phyloP scores from a whole-genome alignment of 1,140 invertebrate genomes.

The Brachionus calyciflorus region DNA sequence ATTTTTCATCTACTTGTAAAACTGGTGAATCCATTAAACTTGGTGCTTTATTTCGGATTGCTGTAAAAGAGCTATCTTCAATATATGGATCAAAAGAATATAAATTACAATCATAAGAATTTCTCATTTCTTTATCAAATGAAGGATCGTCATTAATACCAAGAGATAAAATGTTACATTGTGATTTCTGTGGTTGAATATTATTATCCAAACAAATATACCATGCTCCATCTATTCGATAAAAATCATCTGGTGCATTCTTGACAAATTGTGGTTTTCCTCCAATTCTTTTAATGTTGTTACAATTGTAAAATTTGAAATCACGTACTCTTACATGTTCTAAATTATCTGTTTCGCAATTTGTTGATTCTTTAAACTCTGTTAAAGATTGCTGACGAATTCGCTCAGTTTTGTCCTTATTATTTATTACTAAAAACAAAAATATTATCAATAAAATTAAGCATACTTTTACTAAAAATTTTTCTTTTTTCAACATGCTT shows the following conservation, averaged over 20 bases:
- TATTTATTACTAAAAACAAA: too few species aligned
- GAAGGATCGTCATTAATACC: neutral
- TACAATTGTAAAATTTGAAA: neutral
- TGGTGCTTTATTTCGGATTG: neutral
- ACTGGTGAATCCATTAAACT: neutral
- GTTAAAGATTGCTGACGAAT: too few species aligned
- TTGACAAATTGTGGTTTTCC: neutral
- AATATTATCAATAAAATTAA: too few species aligned
- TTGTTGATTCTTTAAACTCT: too few species aligned
- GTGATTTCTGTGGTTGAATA: neutral
- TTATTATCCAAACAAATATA: neutral
- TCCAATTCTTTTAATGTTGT: neutral
- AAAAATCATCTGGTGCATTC: neutral
- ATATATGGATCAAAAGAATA: slow-evolving; percentile 2
- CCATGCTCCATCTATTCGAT: slow-evolving; percentile 5
- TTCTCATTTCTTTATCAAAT: neutral
- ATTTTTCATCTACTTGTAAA: neutral
- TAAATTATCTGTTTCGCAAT: too few species aligned
- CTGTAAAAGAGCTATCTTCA: neutral
- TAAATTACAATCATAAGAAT: neutral
- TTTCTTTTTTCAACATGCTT: too few species aligned
- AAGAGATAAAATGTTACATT: neutral
- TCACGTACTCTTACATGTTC: neutral
- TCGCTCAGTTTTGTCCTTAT: too few species aligned
- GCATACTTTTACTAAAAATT: too few species aligned